Conservation (phyloP, 2,113 vertebrate genomes). For the Hymenochirus boettgeri region DNA sequence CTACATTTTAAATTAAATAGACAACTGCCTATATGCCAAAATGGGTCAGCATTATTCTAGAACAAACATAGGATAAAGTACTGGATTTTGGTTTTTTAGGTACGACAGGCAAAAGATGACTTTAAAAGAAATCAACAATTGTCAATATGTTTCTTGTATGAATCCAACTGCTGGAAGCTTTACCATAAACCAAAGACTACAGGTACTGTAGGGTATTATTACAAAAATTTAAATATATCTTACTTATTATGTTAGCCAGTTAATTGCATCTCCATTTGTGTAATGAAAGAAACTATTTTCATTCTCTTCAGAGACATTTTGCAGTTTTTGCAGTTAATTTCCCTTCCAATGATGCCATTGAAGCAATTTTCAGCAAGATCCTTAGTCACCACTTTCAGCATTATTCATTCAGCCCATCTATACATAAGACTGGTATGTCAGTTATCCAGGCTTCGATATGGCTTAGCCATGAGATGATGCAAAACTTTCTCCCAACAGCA, state of each 20-base stretch:
- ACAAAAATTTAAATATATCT: too few relatives aligned
- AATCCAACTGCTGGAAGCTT: slow-evolving; percentile 76
- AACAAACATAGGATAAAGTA: too few relatives aligned
- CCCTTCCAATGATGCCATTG: slow-evolving; percentile 59
- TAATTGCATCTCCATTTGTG: too few relatives aligned
- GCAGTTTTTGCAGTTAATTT: slow-evolving; percentile 73
- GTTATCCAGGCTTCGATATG: slow-evolving; percentile 59
- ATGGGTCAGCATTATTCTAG: too few relatives aligned
- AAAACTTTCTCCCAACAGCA: slow-evolving; percentile 65
- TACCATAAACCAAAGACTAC: slow-evolving; percentile 69
- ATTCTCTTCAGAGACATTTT: slow-evolving; percentile 69
- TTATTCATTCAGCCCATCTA: slow-evolving; percentile 50
- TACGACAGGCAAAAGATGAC: slow-evolving; percentile 72
- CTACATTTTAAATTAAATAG: too few relatives aligned
- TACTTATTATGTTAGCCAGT: too few relatives aligned
- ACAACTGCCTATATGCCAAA: too few relatives aligned
- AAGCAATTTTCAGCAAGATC: slow-evolving; percentile 68
- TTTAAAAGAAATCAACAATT: slow-evolving; percentile 71
- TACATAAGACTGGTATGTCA: slow-evolving; percentile 51
- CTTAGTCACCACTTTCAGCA: slow-evolving; percentile 64
- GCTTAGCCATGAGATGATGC: slow-evolving; percentile 64
- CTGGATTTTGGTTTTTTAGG: slow-evolving; percentile 50
- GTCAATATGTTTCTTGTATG: slow-evolving; percentile 72
- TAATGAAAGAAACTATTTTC: not conserved
- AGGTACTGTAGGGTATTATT: slow-evolving; percentile 61